Base-by-base conservation (phyloP, 2,888 invertebrate species). In the Protodeltote pygarga region DNA sequence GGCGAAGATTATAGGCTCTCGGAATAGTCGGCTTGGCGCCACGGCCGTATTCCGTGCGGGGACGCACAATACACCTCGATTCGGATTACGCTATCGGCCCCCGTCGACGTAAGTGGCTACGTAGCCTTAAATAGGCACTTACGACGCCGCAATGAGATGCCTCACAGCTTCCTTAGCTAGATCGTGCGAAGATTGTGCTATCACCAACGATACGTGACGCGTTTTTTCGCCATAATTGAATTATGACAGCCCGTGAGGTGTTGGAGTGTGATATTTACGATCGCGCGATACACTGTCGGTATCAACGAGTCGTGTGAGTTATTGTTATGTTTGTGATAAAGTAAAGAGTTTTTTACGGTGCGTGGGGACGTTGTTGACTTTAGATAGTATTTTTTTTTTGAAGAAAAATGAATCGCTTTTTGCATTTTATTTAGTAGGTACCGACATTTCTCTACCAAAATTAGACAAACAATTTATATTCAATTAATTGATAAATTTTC, bases 71-170 rank as follows among this genome's bases (percentile, higher is more conserved):
- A 86, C 83, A 85, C 79, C 81, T 82, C 81, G 79, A 81, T 83
- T 83, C 77, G 86, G 86, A 88, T 89, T 86, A 84, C 80, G 85
- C 77, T 88, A 89, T 90, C 88, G 82, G 83, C 67, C 59, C 60
- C 63, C 75, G 79, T 75, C 78, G 75, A 73, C 79, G 75, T 84
- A 83, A 82, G 85, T 81, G 80, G 82, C 83, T 86, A 81, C 82
- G 82, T 80, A 82, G 79, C 83, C 75, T 83, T 82, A 81, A 87
- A 89, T 87, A 87, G 89, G 85, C 85, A 86, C 83, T 89, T 88
- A 87, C 77, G 77, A 71, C 75, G 62, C 80, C 79, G 82, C 87
- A 87, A 85, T 87, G 86, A 84, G 83, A 84, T 77, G 83, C 82
- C 75, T 80, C 79, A 73, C 75, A 80, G 83, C 85, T 85, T 87